Conservation (phyloP, 2,888 invertebrate genomes). For the Vanessa cardui region DNA sequence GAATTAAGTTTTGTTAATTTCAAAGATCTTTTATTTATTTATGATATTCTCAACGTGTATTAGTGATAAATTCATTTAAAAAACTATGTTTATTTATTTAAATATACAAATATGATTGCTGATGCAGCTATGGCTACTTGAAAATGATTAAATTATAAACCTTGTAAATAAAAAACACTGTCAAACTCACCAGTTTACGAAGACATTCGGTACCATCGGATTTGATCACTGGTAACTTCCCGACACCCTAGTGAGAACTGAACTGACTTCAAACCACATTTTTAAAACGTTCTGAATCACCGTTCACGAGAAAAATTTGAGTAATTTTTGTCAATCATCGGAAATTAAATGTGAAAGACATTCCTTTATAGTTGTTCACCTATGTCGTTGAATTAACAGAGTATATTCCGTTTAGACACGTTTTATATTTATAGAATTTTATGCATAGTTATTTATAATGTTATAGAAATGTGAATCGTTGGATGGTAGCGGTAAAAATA, state of each 20-base stretch:
- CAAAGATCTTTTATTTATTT: too few species aligned
- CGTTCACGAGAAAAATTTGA: slow-evolving; percentile 3
- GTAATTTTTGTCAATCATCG: neutral
- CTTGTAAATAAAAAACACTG: too few species aligned
- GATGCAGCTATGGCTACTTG: too few species aligned
- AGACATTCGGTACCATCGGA: too few species aligned
- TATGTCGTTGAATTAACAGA: slow-evolving; percentile 1
- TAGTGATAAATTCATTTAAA: too few species aligned
- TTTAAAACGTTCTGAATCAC: slow-evolving; percentile 17
- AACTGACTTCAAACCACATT: neutral
- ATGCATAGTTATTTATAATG: slow-evolving; percentile 33
- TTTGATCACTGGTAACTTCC: neutral
- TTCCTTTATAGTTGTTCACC: neutral
- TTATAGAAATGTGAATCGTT: slow-evolving; percentile 43
- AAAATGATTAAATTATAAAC: too few species aligned
- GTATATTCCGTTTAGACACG: slow-evolving; percentile 6
- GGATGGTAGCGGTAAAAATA: slow-evolving; percentile 55
- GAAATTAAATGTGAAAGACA: neutral
- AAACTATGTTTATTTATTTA: too few species aligned
- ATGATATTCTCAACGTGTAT: too few species aligned
- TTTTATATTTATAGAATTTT: slow-evolving; percentile 27
- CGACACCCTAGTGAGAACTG: neutral
- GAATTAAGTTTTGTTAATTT: too few species aligned
- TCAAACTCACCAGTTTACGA: too few species aligned
- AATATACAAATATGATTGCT: too few species aligned